Evolutionary conservation across 2,797 vertebrate species (phyloP), one percentile per base, ranked within the genome.

Genomic region (Cossypha heuglini): DNA sequence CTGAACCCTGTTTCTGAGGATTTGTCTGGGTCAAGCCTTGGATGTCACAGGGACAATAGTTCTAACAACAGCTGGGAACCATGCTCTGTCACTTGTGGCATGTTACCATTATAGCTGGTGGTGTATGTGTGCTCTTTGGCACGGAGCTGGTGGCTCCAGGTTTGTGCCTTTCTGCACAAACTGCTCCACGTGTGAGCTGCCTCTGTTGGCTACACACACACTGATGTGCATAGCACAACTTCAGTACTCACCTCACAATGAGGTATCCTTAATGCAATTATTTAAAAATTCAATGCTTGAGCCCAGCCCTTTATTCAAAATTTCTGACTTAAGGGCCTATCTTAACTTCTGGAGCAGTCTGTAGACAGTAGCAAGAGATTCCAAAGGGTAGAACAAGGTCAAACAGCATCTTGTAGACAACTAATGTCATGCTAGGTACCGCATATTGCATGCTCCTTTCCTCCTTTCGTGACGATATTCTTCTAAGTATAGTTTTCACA

Each of bases 111-210:
- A 3, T 11, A 49, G 46, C 26, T 73, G n/a, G 28, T 29, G 38
- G 61, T 18, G 2, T 1, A 4, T 1, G 4, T 20, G 10, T 17
- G 24, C 18, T 58, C 10, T 12, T 62, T 3, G 7, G 38, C 13
- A 4, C 31, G 37, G 54, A 68, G 72, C 35, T 92, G 17, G 59
- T 68, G 51, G 31, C 33, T 79, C 22, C 1, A 4, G 31, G 17
- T 54, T 86, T 75, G 19, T 52, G 25, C 21, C 9, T 80, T 83
- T 83, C 73, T 77, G 64, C 26, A 55, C 55, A 86, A 82, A 51
- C n/a, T 49, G 21, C n/a, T 63, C 16, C 17, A 10, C 15, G 10
- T 25, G 15, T 54, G 59, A 62, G 16, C 29, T 80, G 51, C 24
- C 38, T 61, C 13, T 4, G 18, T 45, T 8, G 63, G 31, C 46